A percentile compares a stretch with the other conserved stretches of the same genome.
Conservation (phyloP, 2,797 vertebrate genomes). For the Crenuchus spilurus region DNA sequence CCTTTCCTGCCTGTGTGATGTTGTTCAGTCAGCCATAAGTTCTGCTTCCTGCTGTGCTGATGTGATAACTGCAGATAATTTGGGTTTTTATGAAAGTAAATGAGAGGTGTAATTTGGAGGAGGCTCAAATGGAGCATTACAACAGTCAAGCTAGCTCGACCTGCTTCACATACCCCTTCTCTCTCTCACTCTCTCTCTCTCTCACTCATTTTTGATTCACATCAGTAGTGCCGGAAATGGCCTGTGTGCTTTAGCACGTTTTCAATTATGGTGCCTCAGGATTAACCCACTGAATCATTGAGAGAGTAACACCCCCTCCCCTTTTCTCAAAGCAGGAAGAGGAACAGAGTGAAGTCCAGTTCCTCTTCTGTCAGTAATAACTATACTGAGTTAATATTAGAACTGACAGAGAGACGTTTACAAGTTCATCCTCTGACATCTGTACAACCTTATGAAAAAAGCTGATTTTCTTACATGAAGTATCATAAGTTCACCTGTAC, state of each 20-base stretch:
- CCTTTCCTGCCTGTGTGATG: constrained; percentile 17
- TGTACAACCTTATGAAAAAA: too few relatives aligned
- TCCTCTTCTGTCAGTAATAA: not conserved
- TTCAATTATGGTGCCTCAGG: constrained; percentile 2
- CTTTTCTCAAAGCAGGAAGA: not conserved
- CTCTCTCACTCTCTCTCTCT: constrained; percentile 4
- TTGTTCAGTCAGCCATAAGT: constrained; percentile 21
- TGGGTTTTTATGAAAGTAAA: constrained; percentile 30
- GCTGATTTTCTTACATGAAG: too few relatives aligned
- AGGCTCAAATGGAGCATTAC: not conserved
- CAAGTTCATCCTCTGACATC: too few relatives aligned
- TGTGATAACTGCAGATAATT: constrained; percentile 37
- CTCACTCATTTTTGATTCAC: constrained; percentile 19
- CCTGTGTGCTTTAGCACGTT: constrained; percentile 3
- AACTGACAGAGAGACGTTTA: too few relatives aligned
- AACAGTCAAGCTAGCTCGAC: not conserved
- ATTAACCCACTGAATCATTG: not conserved
- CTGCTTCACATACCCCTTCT: not conserved
- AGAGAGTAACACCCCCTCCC: not conserved
- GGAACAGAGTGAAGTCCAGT: not conserved
- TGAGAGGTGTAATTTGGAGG: constrained; percentile 27
- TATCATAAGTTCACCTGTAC: too few relatives aligned
- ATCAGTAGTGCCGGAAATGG: constrained; percentile 3
- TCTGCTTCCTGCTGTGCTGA: constrained; percentile 32
- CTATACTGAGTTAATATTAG: not conserved